Percentiles rank a stretch among this genome's conserved stretches.
phyloP scores from a whole-genome alignment of 1,140 invertebrate species.

The Nasonia vitripennis region DNA sequence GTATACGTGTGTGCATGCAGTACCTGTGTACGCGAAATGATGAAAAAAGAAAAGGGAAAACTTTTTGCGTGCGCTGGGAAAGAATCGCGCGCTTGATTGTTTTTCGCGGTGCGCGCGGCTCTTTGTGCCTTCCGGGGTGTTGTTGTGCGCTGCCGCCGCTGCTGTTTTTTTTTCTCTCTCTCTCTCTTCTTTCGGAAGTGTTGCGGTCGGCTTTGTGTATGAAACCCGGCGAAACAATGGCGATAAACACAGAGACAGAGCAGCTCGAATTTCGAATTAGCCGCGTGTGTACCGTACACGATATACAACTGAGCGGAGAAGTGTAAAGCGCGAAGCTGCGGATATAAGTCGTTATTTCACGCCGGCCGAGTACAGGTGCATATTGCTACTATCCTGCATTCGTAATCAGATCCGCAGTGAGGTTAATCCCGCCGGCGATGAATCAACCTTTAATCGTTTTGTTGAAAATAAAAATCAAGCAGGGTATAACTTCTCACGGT shows the following conservation, averaged over 20 bases:
- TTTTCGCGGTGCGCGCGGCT: background rate
- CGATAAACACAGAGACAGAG: background rate
- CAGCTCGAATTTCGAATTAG: background rate
- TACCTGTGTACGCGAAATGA: background rate
- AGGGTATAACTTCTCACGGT: too few species aligned
- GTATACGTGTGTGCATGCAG: background rate
- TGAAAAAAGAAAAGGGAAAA: background rate
- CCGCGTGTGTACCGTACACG: background rate
- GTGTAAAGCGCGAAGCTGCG: too few species aligned
- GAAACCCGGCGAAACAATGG: background rate
- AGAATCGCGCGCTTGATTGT: background rate
- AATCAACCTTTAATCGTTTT: background rate
- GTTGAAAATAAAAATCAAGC: too few species aligned
- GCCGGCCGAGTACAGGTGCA: too few species aligned
- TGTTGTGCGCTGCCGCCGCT: background rate
- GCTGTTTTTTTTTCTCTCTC: too few species aligned
- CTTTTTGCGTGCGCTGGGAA: background rate
- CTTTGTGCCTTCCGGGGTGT: background rate
- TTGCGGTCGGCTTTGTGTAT: background rate
- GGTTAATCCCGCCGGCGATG: background rate
- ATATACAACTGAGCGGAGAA: too few species aligned
- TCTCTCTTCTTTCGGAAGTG: background rate
- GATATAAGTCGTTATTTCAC: too few species aligned
- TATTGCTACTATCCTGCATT: background rate
- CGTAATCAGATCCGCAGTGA: background rate